Evolutionary conservation across 1,140 invertebrate genomes (phyloP).

Genomic region (Chlorops oryzae): DNA sequence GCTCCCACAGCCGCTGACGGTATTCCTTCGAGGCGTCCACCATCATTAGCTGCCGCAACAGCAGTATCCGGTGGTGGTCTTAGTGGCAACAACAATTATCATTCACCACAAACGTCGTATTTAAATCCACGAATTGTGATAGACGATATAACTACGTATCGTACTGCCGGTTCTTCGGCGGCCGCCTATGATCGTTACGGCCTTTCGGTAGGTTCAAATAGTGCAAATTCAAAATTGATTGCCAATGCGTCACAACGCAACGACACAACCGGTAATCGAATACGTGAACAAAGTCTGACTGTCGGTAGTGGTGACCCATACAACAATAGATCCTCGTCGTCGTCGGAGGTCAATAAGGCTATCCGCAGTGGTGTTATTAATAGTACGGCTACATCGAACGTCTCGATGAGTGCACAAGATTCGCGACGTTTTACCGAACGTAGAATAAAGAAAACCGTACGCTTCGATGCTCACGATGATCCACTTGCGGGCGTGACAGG

Average conservation of each 20-base stretch:
- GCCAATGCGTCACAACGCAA: no score
- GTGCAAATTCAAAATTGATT: slow-evolving; percentile 10
- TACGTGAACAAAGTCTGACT: slow-evolving; percentile 28
- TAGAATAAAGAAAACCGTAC: slow-evolving; percentile 81
- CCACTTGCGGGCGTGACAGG: slow-evolving; percentile 16
- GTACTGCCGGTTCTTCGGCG: slow-evolving; percentile 1
- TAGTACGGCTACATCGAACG: slow-evolving; percentile 23
- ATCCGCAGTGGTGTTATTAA: no score
- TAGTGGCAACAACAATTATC: slow-evolving; percentile 35
- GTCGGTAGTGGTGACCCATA: slow-evolving; percentile 17
- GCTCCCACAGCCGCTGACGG: not conserved
- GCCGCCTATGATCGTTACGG: slow-evolving; percentile 14
- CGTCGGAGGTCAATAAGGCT: no score
- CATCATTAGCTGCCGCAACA: slow-evolving; percentile 28
- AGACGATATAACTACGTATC: slow-evolving; percentile 15
- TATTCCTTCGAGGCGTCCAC: slow-evolving; percentile 26
- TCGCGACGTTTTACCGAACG: slow-evolving; percentile 70
- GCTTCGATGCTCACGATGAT: slow-evolving; percentile 70
- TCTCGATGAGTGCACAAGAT: slow-evolving; percentile 46
- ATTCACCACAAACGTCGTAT: slow-evolving; percentile 28
- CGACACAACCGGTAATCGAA: no score
- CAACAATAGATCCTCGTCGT: no score
- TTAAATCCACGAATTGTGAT: slow-evolving; percentile 39
- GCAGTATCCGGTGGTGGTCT: slow-evolving; percentile 25
- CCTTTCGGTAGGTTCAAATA: no score